Percentiles rank a stretch among this genome's conserved stretches.
These are phyloP conservation scores for Eupithecia centaureata DNA, from an alignment of 2,888 invertebrate genomes.

Conservation along the genomic window DNA sequence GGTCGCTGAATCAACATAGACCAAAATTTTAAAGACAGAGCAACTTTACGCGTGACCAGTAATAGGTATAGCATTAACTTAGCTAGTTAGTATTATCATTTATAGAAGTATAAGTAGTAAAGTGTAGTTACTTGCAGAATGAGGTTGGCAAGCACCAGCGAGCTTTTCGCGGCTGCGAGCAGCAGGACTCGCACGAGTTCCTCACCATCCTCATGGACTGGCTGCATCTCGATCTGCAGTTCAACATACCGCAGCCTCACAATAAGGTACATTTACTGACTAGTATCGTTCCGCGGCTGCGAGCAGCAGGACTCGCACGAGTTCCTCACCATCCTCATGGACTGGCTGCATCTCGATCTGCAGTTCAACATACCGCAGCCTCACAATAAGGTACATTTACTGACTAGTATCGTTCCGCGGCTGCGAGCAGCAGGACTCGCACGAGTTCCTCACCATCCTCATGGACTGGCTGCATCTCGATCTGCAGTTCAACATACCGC, in stretches of 20 bases:
- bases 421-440: slow-evolving; percentile 94
- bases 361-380: slow-evolving; percentile 70
- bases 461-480: slow-evolving; percentile 95
- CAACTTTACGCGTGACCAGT: no score
- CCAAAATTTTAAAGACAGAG: no score
- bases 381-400: slow-evolving; percentile 59
- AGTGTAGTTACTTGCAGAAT: slow-evolving; percentile 70
- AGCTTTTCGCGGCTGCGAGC: slow-evolving; percentile 89
- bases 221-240: slow-evolving; percentile 91
- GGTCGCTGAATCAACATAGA: no score
- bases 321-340: slow-evolving; percentile 93
- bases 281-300: slow-evolving; percentile 84
- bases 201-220: slow-evolving; percentile 94
- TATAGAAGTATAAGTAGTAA: no score
- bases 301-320: slow-evolving; percentile 97
- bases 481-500: slow-evolving; percentile 79
- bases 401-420: slow-evolving; percentile 80
- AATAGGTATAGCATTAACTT: no score
- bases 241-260: slow-evolving; percentile 61
- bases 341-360: slow-evolving; percentile 94
- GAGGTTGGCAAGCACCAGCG: slow-evolving; percentile 90
- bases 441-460: slow-evolving; percentile 94
- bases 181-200: slow-evolving; percentile 97
- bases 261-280: slow-evolving; percentile 59
- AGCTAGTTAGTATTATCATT: no score